Conservation (phyloP, 2,888 invertebrate genomes). For the Eristalis pertinax region DNA sequence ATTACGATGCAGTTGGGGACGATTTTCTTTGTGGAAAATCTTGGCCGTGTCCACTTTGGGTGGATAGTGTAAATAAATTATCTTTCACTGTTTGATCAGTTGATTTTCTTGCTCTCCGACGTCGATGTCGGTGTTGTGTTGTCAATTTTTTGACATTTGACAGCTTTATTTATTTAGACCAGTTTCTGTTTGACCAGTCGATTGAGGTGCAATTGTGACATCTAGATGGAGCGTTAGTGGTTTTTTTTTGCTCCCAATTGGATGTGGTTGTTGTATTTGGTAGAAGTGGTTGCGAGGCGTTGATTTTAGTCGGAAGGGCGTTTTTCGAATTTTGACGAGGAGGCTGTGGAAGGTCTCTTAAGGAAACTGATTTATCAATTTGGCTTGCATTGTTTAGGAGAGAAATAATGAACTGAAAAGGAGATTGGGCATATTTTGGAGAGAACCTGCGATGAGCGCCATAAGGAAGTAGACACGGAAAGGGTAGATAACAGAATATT, state of each 20-base stretch:
- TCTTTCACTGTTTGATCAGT: slow-evolving; percentile 64
- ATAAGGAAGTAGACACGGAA: too few species aligned
- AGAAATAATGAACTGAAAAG: too few species aligned
- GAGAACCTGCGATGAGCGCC: too few species aligned
- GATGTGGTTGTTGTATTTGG: not conserved
- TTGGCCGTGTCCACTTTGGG: slow-evolving; percentile 20
- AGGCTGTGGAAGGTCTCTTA: too few species aligned
- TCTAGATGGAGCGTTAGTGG: slow-evolving; percentile 16
- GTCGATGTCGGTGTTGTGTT: slow-evolving; percentile 73
- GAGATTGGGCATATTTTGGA: too few species aligned
- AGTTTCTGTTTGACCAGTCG: not conserved
- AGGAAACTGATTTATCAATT: too few species aligned
- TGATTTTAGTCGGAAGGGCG: too few species aligned
- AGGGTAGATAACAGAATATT: too few species aligned
- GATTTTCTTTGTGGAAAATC: slow-evolving; percentile 1
- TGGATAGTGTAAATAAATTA: slow-evolving; percentile 50
- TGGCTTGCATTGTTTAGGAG: too few species aligned
- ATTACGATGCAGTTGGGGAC: not conserved
- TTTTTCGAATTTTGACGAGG: too few species aligned
- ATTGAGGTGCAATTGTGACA: not conserved
- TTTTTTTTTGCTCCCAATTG: not conserved
- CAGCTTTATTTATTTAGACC: slow-evolving; percentile 37
- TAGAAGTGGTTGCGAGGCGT: not conserved
- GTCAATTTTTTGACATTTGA: slow-evolving; percentile 74
- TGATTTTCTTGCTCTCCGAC: slow-evolving; percentile 52